phyloP scores from a whole-genome alignment of 2,797 vertebrate species.

The Helicolenus hilgendorfi region DNA sequence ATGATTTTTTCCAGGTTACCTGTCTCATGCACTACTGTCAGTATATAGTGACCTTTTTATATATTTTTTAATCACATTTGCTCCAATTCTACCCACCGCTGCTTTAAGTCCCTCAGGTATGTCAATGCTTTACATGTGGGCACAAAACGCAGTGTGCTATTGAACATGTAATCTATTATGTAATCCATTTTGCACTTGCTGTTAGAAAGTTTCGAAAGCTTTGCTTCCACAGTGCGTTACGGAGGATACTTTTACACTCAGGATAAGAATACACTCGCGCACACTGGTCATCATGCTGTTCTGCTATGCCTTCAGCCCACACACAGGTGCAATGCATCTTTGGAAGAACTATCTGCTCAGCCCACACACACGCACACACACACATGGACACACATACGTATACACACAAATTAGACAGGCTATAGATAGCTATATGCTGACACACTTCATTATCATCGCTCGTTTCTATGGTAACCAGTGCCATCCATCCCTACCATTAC shows the following conservation, averaged over 20 bases:
- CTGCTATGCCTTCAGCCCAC: slow-evolving; percentile 69
- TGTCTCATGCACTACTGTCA: too few species aligned
- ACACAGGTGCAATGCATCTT: slow-evolving; percentile 70
- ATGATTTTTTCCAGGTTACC: too few species aligned
- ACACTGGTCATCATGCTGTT: slow-evolving; percentile 66
- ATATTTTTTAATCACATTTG: too few species aligned
- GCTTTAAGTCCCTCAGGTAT: background rate
- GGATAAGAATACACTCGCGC: slow-evolving; percentile 50
- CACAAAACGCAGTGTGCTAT: background rate
- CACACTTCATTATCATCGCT: slow-evolving; percentile 72
- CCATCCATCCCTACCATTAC: slow-evolving; percentile 70
- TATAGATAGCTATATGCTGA: slow-evolving; percentile 83
- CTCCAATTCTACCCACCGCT: too few species aligned
- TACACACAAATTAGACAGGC: slow-evolving; percentile 58
- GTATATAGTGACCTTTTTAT: too few species aligned
- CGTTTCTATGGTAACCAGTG: slow-evolving; percentile 78
- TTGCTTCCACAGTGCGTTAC: slow-evolving; percentile 16
- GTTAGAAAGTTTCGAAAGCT: slow-evolving; percentile 28
- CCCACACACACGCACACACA: slow-evolving; percentile 16
- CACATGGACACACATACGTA: slow-evolving; percentile 10
- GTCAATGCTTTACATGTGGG: background rate
- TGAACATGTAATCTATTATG: background rate
- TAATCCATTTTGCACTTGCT: background rate
- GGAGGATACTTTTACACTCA: slow-evolving; percentile 24
- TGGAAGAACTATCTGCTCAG: slow-evolving; percentile 65